These are phyloP conservation scores for Capricornis sumatraensis DNA, from an alignment of 2,113 vertebrate genomes.

Conservation along the genomic window DNA sequence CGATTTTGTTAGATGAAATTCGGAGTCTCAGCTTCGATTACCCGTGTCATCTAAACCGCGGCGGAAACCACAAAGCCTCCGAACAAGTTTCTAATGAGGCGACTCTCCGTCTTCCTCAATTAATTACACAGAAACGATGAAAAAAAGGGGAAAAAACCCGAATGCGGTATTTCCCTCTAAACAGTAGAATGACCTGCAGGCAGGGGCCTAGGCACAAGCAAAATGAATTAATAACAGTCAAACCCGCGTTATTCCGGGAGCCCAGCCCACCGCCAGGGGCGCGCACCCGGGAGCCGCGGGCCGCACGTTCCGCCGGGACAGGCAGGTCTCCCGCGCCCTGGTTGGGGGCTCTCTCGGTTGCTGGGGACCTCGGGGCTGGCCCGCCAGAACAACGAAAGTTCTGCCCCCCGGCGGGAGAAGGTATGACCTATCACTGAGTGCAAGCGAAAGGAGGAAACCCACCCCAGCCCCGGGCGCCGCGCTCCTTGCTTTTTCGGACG, in stretches of 20 bases:
- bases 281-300: too few relatives aligned
- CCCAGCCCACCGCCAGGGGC: background rate
- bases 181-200: background rate
- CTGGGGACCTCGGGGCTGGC: background rate
- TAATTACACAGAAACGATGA: background rate
- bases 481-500: background rate
- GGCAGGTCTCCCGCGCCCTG: background rate
- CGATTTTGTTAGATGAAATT: background rate
- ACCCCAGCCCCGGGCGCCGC: background rate
- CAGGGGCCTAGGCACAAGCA: background rate
- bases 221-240: background rate
- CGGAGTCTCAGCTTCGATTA: background rate
- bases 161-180: background rate
- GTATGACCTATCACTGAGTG: background rate
- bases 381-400: slow-evolving; percentile 16
- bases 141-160: too few relatives aligned
- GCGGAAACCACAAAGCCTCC: background rate
- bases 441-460: background rate
- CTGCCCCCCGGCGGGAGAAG: background rate
- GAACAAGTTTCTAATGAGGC: background rate
- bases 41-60: background rate
- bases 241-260: background rate
- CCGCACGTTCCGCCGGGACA: rapidly evolving
- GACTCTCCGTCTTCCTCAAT: background rate
- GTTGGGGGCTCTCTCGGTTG: background rate